Percentiles rank a stretch among this genome's conserved stretches.
Conservation (phyloP, 1,140 invertebrate genomes). For the Penaeus japonicus region DNA sequence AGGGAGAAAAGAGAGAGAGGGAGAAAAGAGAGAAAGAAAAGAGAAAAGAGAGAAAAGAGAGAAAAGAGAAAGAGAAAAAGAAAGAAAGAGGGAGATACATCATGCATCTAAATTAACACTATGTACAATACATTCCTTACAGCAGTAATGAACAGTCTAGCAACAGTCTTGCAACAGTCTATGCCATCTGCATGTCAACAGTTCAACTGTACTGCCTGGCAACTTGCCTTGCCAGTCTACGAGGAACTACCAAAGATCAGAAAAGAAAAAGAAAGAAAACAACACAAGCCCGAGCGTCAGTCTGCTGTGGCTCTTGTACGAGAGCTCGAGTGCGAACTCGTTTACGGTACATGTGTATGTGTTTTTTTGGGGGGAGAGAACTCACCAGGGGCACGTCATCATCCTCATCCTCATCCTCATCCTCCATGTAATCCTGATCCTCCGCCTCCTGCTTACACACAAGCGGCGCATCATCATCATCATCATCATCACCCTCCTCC, state of each 20-base stretch:
- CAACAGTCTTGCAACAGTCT: background rate
- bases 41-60: background rate
- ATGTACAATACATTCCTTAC: no score
- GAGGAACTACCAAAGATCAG: background rate
- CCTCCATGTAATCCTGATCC: background rate
- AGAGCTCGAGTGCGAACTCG: no score
- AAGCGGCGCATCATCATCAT: background rate
- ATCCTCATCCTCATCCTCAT: slow-evolving; percentile 25
- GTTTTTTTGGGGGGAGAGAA: background rate
- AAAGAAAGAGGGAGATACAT: background rate
- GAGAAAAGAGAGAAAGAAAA: background rate
- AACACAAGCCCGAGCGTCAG: no score
- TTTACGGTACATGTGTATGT: background rate
- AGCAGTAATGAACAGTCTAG: no score
- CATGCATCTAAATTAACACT: background rate
- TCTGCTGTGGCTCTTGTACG: no score
- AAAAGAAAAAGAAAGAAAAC: no score
- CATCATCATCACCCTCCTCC: slow-evolving; percentile 28
- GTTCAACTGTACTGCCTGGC: background rate
- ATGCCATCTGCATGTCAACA: background rate
- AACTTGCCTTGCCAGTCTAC: background rate
- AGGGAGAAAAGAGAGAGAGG: background rate
- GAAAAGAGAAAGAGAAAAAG: background rate
- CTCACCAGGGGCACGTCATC: slow-evolving; percentile 57
- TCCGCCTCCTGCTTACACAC: background rate